Evolutionary conservation across 2,888 invertebrate species (phyloP).

Genomic region (Lycaena phlaeas): DNA sequence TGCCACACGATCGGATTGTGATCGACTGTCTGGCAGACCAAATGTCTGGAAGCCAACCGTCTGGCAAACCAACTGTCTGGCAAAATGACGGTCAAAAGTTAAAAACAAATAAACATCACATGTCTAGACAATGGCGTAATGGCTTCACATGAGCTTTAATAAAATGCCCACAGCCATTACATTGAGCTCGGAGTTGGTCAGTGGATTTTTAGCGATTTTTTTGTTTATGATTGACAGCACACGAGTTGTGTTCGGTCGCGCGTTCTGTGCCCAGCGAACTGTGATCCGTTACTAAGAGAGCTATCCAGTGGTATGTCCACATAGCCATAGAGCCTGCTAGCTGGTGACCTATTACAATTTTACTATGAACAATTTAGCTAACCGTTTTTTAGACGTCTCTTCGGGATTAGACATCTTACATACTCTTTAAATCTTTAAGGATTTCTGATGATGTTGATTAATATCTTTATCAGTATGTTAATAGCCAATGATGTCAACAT

Average conservation of each 20-base stretch:
- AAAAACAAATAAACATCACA: background rate
- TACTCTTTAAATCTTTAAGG: no score
- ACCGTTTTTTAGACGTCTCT: background rate
- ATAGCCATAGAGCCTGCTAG: conserved; percentile 41
- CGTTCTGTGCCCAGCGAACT: conserved; percentile 56
- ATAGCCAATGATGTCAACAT: no score
- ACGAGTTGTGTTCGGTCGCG: conserved; percentile 64
- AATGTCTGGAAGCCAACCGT: no score
- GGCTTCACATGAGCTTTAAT: background rate
- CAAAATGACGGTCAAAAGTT: no score
- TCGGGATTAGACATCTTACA: no score
- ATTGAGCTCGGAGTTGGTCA: conserved; percentile 54
- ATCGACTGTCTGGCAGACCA: no score
- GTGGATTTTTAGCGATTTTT: conserved; percentile 50
- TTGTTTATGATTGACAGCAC: conserved; percentile 71
- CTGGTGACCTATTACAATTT: background rate
- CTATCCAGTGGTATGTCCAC: conserved; percentile 43
- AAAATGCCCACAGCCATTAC: conserved; percentile 16
- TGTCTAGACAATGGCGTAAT: background rate
- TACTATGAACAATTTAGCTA: background rate
- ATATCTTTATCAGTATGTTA: no score
- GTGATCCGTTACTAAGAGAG: conserved; percentile 59
- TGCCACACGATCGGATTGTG: no score
- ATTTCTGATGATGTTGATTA: no score
- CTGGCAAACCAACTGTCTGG: background rate